These are phyloP conservation scores for Callyntrura guangdongensis DNA, from an alignment of 2,888 invertebrate genomes.

Conservation along the genomic window DNA sequence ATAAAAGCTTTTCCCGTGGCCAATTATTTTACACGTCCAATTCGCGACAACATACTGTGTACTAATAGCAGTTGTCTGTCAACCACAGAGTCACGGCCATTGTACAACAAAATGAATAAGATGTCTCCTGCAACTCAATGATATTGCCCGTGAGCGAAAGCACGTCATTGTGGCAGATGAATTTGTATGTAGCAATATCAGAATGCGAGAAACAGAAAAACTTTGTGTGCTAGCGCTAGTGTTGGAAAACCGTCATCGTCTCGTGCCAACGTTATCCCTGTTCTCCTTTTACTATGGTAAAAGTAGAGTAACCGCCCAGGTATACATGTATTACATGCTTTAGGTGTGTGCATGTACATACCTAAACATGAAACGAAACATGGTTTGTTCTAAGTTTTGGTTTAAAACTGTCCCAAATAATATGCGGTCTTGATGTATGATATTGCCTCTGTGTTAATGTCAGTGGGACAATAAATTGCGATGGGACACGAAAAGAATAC, in stretches of 20 bases:
- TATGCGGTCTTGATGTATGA: constrained; percentile 61
- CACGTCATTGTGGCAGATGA: constrained; percentile 30
- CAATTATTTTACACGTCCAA: constrained; percentile 26
- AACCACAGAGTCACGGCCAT: neutral
- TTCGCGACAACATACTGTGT: neutral
- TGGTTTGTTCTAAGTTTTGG: constrained; percentile 5
- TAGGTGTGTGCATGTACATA: neutral
- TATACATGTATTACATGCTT: neutral
- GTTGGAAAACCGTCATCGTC: constrained; percentile 31
- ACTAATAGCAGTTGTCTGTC: neutral
- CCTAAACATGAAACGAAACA: neutral
- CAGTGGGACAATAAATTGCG: constrained; percentile 74
- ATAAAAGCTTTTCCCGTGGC: constrained; percentile 7
- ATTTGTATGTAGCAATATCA: constrained; percentile 3
- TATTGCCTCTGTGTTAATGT: constrained; percentile 70
- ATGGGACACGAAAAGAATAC: constrained; percentile 71
- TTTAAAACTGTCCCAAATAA: constrained; percentile 12
- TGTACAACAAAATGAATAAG: no score
- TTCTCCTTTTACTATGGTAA: neutral
- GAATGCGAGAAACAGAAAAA: neutral
- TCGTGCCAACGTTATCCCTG: constrained; percentile 11
- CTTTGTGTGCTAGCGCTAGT: neutral
- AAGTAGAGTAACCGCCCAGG: neutral
- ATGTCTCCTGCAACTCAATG: neutral
- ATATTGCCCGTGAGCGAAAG: constrained; percentile 9